Conservation (phyloP, 2,113 vertebrate genomes). For the Chloroceryle aenea region DNA sequence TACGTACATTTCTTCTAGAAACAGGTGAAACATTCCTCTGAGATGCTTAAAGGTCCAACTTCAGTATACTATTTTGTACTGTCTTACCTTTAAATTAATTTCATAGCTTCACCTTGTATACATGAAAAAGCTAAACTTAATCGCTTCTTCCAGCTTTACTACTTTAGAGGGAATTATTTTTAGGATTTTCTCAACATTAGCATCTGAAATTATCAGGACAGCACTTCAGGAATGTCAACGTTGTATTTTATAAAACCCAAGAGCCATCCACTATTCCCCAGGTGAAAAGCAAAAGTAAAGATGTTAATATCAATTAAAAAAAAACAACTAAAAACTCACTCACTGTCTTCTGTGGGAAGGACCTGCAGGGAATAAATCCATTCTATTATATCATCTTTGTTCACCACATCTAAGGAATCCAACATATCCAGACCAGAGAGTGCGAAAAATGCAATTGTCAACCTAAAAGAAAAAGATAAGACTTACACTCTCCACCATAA, state of each 20-base stretch:
- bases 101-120: neutral
- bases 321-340: conserved; percentile 82
- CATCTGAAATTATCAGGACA: neutral
- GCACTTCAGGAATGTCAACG: neutral
- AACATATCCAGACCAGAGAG: conserved; percentile 96
- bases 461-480: conserved; percentile 81
- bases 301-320: conserved; percentile 54
- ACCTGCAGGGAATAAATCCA: conserved; percentile 99
- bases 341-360: conserved; percentile 94
- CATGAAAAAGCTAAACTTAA: neutral
- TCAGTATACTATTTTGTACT: neutral
- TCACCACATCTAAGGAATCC: conserved; percentile 92
- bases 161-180: neutral
- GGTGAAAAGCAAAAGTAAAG: conserved; percentile 6
- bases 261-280: conserved; percentile 10
- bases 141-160: neutral
- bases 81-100: neutral
- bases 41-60: neutral
- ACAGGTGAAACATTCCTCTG: neutral
- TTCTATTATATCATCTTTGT: conserved; percentile 90
- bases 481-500: conserved; percentile 62
- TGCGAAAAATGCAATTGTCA: conserved; percentile 95
- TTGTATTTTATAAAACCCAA: neutral
- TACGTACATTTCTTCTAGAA: neutral
- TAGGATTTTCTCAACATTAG: neutral